A percentile compares a stretch with the other conserved stretches of the same genome.
Evolutionary conservation across 2,113 vertebrate species (phyloP).

Genomic region (Scartelaos histophorus): DNA sequence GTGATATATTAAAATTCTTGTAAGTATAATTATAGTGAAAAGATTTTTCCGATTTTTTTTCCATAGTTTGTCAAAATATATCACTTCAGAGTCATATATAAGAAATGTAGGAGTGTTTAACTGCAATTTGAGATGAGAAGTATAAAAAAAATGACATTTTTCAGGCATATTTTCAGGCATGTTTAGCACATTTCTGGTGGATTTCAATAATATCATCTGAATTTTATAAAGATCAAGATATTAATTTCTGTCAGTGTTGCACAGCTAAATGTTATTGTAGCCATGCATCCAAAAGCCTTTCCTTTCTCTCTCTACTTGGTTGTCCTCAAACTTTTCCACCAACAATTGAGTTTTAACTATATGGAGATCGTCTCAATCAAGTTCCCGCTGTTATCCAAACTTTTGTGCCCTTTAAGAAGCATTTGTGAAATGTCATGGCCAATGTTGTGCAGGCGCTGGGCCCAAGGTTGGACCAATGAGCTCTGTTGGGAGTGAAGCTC

Average conservation of each 20-base stretch:
- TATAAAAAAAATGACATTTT: too few species aligned
- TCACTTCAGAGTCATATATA: too few species aligned
- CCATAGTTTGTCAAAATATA: too few species aligned
- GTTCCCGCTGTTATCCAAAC: conserved; percentile 45
- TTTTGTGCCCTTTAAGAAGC: conserved; percentile 47
- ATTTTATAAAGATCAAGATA: not conserved
- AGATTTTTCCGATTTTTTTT: too few species aligned
- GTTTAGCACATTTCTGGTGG: too few species aligned
- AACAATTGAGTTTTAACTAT: conserved; percentile 6
- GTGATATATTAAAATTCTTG: too few species aligned
- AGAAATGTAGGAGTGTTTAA: too few species aligned
- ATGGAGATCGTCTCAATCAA: conserved; percentile 40
- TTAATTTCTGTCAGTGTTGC: not conserved
- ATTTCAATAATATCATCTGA: not conserved
- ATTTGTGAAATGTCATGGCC: conserved; percentile 58
- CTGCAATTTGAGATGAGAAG: too few species aligned
- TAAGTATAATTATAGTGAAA: too few species aligned
- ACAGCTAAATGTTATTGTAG: too few species aligned
- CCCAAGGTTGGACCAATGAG: conserved; percentile 33
- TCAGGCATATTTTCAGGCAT: too few species aligned
- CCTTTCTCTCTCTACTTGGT: not conserved
- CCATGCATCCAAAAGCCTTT: not conserved
- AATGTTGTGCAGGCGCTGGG: conserved; percentile 34
- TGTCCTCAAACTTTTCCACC: not conserved
- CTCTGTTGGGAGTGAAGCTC: conserved; percentile 53